phyloP scores from a whole-genome alignment of 37 sponge, comb jelly and placozoan species.

The Ephydatia muelleri region DNA sequence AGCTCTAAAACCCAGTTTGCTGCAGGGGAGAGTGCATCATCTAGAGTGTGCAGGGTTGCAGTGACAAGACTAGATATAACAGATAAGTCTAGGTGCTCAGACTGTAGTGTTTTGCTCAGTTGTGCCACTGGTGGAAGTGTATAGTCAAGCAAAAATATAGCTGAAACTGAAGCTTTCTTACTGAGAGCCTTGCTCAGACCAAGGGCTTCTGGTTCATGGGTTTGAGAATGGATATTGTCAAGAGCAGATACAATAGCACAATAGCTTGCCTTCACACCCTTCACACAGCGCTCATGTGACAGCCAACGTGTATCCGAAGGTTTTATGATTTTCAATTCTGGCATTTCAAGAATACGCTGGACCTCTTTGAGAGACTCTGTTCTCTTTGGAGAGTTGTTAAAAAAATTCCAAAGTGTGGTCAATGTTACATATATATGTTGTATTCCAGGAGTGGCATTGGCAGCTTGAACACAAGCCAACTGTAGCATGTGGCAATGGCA shows the following conservation, averaged over 20 bases:
- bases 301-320: slow-evolving; percentile 73
- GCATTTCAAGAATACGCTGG: slow-evolving; percentile 47
- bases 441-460: slow-evolving; percentile 50
- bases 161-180: slow-evolving; percentile 54
- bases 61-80: slow-evolving; percentile 63
- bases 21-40: slow-evolving; percentile 62
- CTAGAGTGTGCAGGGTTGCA: slow-evolving; percentile 68
- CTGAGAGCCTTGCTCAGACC: slow-evolving; percentile 56
- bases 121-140: slow-evolving; percentile 55
- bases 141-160: slow-evolving; percentile 61
- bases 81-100: slow-evolving; percentile 66
- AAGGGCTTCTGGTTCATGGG: slow-evolving; percentile 73
- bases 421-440: slow-evolving; percentile 54
- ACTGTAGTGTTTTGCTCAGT: slow-evolving; percentile 71
- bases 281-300: slow-evolving; percentile 68
- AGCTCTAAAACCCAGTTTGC: slow-evolving; percentile 79
- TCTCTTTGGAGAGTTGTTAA: slow-evolving; percentile 55
- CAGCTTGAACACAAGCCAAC: slow-evolving; percentile 73
- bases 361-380: slow-evolving; percentile 50
- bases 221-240: slow-evolving; percentile 46
- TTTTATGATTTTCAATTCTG: slow-evolving; percentile 63
- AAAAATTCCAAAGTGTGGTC: slow-evolving; percentile 54
- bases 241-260: slow-evolving; percentile 45
- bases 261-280: slow-evolving; percentile 68
- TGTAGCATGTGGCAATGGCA: slow-evolving; percentile 62